Base-by-base conservation (phyloP, 2,888 invertebrate genomes). In the Anagyrus pseudococci region DNA sequence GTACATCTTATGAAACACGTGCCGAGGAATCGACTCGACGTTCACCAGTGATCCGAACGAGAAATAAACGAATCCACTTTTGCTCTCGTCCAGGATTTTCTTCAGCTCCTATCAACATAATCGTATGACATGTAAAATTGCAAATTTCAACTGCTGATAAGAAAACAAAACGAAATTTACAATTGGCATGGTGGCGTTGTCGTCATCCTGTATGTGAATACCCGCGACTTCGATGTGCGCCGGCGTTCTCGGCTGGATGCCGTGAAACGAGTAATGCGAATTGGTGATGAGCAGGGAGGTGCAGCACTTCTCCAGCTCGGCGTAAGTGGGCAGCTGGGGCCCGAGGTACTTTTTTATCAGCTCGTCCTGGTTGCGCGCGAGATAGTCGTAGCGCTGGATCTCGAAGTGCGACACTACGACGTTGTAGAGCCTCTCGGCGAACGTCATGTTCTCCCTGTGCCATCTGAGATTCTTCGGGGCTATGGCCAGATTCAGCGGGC, bases 141-240 rank as follows among this genome's bases (percentile, higher is more conserved):
- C 33, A 15, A 2, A 2, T 37, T 4, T 37, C 33, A 13, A 2
- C 33, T 8, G 15, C 43, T 1, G 20, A 7, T 13, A 15, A 10
- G 15, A 15, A 50, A 2, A 37, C 15, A 17, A 52, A 25, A 17
- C 7, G 20, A 29, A 22, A 22, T 33, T 55, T n/a, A 10, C 29
- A 17, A 58, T 48, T n/a, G 48, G 55, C 50, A 23, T 10, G 13
- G 44, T 17, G 25, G 47, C 6, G 0, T 15, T 17, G 20, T 56
- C 23, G 17, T 47, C 47, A 13, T 47, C 37, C 4, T 1, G 7
- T 8, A 56, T 50, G 41, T 86, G 86, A 56, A 86, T 72, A 1
- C 86, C 86, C 2, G 85, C 86, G 62, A 86, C 72, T 71, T 86
- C 85, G 43, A 86, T 72, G 10, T 86, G 75, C 47, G 82, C 81